Evolutionary conservation across 2,113 vertebrate genomes (phyloP).

Genomic region (Dromiciops gliroides): DNA sequence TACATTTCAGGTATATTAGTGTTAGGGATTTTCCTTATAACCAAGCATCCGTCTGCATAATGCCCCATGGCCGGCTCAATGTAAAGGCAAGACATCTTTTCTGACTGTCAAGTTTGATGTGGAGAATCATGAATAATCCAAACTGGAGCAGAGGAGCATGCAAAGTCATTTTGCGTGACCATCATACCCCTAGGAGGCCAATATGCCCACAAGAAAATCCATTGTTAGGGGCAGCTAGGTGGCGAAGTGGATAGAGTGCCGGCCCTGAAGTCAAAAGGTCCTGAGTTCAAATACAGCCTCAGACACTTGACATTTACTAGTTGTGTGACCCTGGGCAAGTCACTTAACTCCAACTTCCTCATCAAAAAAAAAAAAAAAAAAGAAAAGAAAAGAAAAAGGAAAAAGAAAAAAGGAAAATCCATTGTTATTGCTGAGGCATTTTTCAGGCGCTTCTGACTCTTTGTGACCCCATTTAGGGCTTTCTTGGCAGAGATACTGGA

Average conservation of each 20-base stretch:
- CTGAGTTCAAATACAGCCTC: too few species aligned
- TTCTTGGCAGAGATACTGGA: too few species aligned
- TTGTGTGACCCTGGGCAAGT: too few species aligned
- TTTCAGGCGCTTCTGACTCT: too few species aligned
- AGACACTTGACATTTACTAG: too few species aligned
- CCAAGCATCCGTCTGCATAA: neutral
- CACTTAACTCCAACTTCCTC: too few species aligned
- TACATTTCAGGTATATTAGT: slow-evolving; percentile 33
- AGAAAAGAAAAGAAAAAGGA: too few species aligned
- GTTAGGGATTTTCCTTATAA: neutral
- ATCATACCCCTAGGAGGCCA: neutral
- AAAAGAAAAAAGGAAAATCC: too few species aligned
- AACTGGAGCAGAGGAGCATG: neutral
- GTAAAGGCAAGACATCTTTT: neutral
- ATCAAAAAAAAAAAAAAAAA: too few species aligned
- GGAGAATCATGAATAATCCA: neutral
- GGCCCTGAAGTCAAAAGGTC: too few species aligned
- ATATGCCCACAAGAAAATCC: neutral
- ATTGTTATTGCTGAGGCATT: too few species aligned
- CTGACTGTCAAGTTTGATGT: neutral
- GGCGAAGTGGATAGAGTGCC: neutral
- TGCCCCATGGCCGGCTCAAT: neutral
- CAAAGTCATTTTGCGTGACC: neutral
- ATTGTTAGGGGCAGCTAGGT: neutral
- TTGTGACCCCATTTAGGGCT: too few species aligned